These are phyloP conservation scores for Acanthosoma haemorrhoidale DNA, from an alignment of 2,888 invertebrate genomes.

Conservation along the genomic window DNA sequence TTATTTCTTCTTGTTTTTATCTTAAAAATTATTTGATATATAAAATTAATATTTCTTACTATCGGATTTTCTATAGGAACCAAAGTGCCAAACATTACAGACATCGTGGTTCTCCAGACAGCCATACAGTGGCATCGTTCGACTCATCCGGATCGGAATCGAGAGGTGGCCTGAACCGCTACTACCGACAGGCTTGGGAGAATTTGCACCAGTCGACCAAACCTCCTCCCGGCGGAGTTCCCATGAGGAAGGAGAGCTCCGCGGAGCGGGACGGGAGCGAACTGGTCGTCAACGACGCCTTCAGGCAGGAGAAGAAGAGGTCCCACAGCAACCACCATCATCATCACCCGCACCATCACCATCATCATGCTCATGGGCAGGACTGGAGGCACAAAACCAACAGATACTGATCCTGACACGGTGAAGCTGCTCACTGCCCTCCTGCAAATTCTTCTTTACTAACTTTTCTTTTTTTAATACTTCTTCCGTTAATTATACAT, in stretches of 20 bases:
- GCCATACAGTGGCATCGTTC: slow-evolving; percentile 84
- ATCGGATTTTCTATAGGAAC: slow-evolving; percentile 56
- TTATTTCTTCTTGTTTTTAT: not conserved
- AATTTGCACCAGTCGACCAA: slow-evolving; percentile 76
- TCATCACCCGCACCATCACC: slow-evolving; percentile 54
- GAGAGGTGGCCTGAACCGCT: slow-evolving; percentile 73
- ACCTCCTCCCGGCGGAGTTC: slow-evolving; percentile 47
- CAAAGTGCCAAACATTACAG: slow-evolving; percentile 81
- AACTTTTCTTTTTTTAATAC: not conserved
- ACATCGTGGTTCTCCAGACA: slow-evolving; percentile 82
- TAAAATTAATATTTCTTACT: no score
- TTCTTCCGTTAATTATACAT: not conserved
- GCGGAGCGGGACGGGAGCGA: slow-evolving; percentile 68
- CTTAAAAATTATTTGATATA: no score
- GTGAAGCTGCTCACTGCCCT: not conserved
- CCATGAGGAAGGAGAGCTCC: slow-evolving; percentile 64
- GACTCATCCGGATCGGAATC: slow-evolving; percentile 84
- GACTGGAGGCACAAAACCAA: slow-evolving; percentile 40
- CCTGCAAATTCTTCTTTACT: not conserved
- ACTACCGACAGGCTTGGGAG: slow-evolving; percentile 90
- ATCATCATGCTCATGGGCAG: slow-evolving; percentile 60
- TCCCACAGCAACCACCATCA: slow-evolving; percentile 69
- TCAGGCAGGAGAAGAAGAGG: slow-evolving; percentile 46
- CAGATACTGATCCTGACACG: slow-evolving; percentile 30
- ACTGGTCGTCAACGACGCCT: slow-evolving; percentile 62